Evolutionary conservation across 1,140 invertebrate genomes (phyloP), one percentile per base, ranked within the genome.

Genomic region (Eufriesea mexicana): DNA sequence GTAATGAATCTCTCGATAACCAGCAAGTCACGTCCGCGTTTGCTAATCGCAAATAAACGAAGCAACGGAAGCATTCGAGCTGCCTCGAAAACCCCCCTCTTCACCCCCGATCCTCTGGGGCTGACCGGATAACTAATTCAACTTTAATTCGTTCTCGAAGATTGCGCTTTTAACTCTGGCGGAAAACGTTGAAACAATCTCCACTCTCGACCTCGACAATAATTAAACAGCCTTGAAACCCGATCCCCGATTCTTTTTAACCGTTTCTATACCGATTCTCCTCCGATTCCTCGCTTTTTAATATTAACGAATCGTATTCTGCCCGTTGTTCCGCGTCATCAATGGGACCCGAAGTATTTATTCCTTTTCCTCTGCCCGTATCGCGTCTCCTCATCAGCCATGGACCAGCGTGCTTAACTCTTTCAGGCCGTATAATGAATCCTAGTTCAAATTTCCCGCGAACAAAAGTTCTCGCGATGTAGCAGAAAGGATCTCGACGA

Each of bases 121-220:
- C 47, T n/a, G 25, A 5, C 51, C 42, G 71, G n/a, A n/a, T 62
- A 74, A 75, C 35, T 35, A 57, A 81, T 81, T 81, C 61, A 57
- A 75, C 49, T 81, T 81, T 75, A 81, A 81, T 66, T 75, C 79
- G 16, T 75, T 75, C 79, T 35, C 20, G 25, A 66, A 67, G 72
- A 75, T 75, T 75, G 59, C 61, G 23, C 71, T 67, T 81, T 81
- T 49, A 67, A 35, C 18, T 14, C 45, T 35, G n/a, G 47, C 18
- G 9, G 55, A 51, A 45, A 79, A 51, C 35, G 14, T 10, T 5
- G 35, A 55, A 67, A 75, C 79, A 28, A 45, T 81, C 35, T 64
- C 0, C 5, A 16, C 20, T 16, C 2, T n/a, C 23, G 2, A 49
- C 28, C 49, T 35, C 68, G 68, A n/a, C 68, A 62, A 79, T 73